A percentile compares a stretch with the other conserved stretches of the same genome.
Conservation (phyloP, 2,113 vertebrate genomes). For the Tetraodon nigroviridis region DNA sequence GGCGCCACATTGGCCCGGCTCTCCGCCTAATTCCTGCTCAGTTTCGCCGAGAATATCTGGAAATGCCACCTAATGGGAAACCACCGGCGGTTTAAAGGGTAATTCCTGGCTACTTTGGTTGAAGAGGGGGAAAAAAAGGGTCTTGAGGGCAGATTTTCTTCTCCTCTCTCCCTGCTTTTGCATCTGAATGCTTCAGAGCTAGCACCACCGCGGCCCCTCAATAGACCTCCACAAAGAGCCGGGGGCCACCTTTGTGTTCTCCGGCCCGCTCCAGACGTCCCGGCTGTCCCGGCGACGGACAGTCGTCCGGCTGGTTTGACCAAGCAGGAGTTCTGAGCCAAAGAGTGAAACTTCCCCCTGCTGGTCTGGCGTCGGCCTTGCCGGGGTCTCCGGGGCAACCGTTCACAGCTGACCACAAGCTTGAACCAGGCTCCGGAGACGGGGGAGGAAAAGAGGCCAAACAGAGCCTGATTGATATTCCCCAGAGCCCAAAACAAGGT, state of each 20-base stretch:
- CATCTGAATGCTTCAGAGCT: conserved; percentile 34
- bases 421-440: conserved; percentile 43
- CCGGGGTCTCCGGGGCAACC: conserved; percentile 64
- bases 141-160: conserved; percentile 62
- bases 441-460: conserved; percentile 39
- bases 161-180: conserved; percentile 24
- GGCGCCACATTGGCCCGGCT: too few relatives aligned
- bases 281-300: neutral
- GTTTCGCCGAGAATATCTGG: too few relatives aligned
- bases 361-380: conserved; percentile 32
- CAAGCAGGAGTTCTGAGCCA: neutral
- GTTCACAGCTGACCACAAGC: conserved; percentile 69
- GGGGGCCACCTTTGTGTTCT: too few relatives aligned
- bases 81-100: too few relatives aligned
- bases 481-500: conserved; percentile 67
- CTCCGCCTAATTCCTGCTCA: too few relatives aligned
- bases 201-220: conserved; percentile 8
- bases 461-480: conserved; percentile 70
- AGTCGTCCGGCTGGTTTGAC: too few relatives aligned
- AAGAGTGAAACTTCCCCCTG: conserved; percentile 43
- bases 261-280: neutral
- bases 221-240: conserved; percentile 29
- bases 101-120: conserved; percentile 56
- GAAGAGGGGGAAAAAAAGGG: conserved; percentile 38
- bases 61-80: too few relatives aligned